A percentile compares a stretch with the other conserved stretches of the same genome.
These are phyloP conservation scores for Toxonevra muliebris DNA, from an alignment of 2,888 invertebrate genomes.

Conservation along the genomic window DNA sequence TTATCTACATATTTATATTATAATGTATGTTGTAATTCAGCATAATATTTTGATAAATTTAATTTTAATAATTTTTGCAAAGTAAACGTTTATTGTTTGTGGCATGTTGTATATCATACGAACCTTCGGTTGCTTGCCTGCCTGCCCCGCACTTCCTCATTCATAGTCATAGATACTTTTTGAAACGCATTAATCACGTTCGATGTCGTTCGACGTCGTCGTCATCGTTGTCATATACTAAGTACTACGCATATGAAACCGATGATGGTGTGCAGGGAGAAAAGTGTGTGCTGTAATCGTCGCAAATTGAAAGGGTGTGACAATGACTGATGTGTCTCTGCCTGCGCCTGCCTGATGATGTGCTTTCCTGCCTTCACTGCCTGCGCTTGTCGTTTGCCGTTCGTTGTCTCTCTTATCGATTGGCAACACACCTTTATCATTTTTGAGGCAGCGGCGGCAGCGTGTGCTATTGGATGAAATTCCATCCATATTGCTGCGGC, in stretches of 20 bases:
- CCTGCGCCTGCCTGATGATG: conserved; percentile 14
- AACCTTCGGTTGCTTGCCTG: background rate
- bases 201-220: conserved; percentile 9
- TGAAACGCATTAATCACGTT: conserved; percentile 61
- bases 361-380: conserved; percentile 11
- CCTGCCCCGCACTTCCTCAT: conserved; percentile 14
- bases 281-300: background rate
- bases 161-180: conserved; percentile 40
- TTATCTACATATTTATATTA: no score
- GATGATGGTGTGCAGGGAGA: background rate
- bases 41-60: no score
- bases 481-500: background rate
- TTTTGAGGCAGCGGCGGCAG: background rate
- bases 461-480: conserved; percentile 18
- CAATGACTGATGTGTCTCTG: conserved; percentile 59
- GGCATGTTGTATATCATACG: conserved; percentile 23
- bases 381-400: conserved; percentile 10
- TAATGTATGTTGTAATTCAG: no score
- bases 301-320: conserved; percentile 51
- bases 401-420: conserved; percentile 36
- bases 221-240: no score
- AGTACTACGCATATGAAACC: background rate
- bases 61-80: no score
- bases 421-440: conserved; percentile 37
- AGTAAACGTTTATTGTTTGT: conserved; percentile 4